Evolutionary conservation across 1,140 invertebrate species (phyloP), one percentile per base, ranked within the genome.

Genomic region (Bradysia coprophila): DNA sequence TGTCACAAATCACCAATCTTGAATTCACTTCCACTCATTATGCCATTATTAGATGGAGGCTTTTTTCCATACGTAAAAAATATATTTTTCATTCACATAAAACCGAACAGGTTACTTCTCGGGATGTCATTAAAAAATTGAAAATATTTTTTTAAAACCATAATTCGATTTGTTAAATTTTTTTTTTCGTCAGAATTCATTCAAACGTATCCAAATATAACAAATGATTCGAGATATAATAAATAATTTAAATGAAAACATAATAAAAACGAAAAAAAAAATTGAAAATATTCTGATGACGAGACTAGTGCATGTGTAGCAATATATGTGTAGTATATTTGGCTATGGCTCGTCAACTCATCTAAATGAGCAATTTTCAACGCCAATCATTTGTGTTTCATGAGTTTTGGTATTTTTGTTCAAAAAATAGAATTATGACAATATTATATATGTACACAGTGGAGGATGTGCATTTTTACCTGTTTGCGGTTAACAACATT

Each of bases 131-230:
- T 28, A 28, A 13, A 28, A 13, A n/a, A n/a, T n/a, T n/a, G 24
- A 28, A 28, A 6, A 28, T 8, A 38, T 15, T 36, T 10, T 36
- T 36, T 10, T n/a, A n/a, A n/a, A n/a, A n/a, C n/a, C n/a, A n/a
- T 36, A n/a, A 18, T 36, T 36, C 16, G 10, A n/a, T 36, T 36
- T 36, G 8, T 31, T 9, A 8, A 31, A 31, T n/a, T 36, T 36
- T 36, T 36, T 36, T 36, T 36, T 18, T 36, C 33, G 16, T 36
- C 10, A 36, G 18, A 36, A 36, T 18, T 38, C 36, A 38, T 38
- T 38, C 36, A 38, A 11, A 38, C 36, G 36, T 38, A 38, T 38
- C 36, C n/a, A 38, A 38, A 18, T 18, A 38, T 38, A 38, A 38
- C 36, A 38, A 38, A 38, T 38, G 36, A 38, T 38, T 28, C 13